phyloP scores from a whole-genome alignment of 2,797 vertebrate genomes.

The Nannoperca australis region DNA sequence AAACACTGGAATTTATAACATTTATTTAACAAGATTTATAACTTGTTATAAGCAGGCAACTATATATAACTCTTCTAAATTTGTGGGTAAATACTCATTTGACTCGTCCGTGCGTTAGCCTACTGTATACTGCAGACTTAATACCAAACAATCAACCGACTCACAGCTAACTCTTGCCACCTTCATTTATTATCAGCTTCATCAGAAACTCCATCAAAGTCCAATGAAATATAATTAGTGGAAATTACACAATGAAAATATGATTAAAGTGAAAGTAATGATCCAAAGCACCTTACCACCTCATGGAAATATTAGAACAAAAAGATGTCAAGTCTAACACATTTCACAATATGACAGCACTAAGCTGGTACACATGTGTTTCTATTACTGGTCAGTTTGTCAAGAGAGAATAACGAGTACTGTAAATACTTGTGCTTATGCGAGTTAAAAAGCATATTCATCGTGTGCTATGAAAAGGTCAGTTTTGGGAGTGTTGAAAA shows the following conservation, averaged over 20 bases:
- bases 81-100: not conserved
- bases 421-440: not conserved
- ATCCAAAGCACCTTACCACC: conserved; percentile 1
- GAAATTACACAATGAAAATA: conserved; percentile 50
- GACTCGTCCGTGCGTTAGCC: not conserved
- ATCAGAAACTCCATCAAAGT: conserved; percentile 69
- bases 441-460: not conserved
- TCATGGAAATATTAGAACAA: conserved; percentile 23
- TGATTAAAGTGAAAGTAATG: conserved; percentile 43
- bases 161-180: not conserved
- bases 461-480: conserved; percentile 48
- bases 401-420: conserved; percentile 20
- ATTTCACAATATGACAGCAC: not conserved
- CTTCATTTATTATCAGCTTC: conserved; percentile 51
- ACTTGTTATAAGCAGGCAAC: conserved; percentile 2
- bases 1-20: not conserved
- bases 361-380: not conserved
- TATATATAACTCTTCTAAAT: not conserved
- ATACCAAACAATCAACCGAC: not conserved
- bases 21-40: not conserved
- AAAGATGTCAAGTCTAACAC: not conserved
- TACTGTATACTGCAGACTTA: not conserved
- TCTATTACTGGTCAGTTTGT: not conserved
- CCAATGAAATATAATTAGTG: conserved; percentile 64
- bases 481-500: conserved; percentile 21